Evolutionary conservation across 1,140 invertebrate species (phyloP).

Genomic region (Neotoxoptera formosana): DNA sequence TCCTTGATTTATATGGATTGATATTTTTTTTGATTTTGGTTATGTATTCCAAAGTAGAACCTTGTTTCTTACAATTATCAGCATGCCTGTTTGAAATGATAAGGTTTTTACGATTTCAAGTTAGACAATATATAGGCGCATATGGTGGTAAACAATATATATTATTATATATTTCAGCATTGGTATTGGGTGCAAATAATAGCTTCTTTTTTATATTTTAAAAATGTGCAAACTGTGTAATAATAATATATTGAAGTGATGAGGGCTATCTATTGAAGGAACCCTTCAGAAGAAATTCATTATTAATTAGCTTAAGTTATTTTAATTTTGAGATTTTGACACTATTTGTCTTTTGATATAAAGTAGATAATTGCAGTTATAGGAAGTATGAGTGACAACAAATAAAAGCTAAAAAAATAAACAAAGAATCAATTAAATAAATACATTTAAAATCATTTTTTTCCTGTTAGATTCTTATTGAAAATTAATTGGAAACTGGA

Average conservation of each 20-base stretch:
- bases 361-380: not conserved
- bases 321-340: not conserved
- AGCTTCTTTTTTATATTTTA: not conserved
- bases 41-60: not conserved
- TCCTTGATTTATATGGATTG: too few relatives aligned
- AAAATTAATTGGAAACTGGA: not conserved
- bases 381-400: too few relatives aligned
- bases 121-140: not conserved
- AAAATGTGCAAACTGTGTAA: too few relatives aligned
- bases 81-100: not conserved
- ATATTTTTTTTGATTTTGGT: not conserved
- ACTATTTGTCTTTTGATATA: not conserved
- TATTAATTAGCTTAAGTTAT: not conserved
- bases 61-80: too few relatives aligned
- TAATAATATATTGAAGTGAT: too few relatives aligned
- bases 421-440: not conserved
- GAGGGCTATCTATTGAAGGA: not conserved
- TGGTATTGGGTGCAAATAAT: not conserved
- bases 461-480: not conserved
- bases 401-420: not conserved
- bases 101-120: not conserved
- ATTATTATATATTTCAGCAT: not conserved
- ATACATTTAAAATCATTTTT: not conserved
- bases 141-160: not conserved
- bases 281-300: not conserved